phyloP scores from a whole-genome alignment of 2,797 vertebrate species.

The Antennarius maculatus region DNA sequence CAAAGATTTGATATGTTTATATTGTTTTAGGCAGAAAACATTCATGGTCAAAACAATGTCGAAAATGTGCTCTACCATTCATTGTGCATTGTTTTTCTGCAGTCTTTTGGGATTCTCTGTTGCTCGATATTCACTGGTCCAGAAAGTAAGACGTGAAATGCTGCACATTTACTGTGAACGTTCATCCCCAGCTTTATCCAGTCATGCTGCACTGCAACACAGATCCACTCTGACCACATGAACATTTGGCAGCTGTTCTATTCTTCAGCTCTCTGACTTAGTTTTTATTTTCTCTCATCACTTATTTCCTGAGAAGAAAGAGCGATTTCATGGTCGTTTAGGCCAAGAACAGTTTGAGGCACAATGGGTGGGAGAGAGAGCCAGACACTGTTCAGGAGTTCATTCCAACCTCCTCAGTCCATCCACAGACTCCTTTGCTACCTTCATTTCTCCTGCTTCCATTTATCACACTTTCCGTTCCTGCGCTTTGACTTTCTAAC shows the following conservation, averaged over 20 bases:
- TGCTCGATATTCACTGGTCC: constrained; percentile 24
- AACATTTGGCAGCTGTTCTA: constrained; percentile 30
- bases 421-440: constrained; percentile 6
- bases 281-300: constrained; percentile 61
- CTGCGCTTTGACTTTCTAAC: constrained; percentile 19
- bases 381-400: constrained; percentile 43
- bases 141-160: constrained; percentile 27
- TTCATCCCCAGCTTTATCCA: constrained; percentile 32
- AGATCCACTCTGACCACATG: constrained; percentile 46
- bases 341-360: constrained; percentile 31
- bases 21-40: constrained; percentile 50
- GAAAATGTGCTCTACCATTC: constrained; percentile 4
- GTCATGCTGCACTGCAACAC: constrained; percentile 31
- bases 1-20: constrained; percentile 38
- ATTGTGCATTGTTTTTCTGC: neutral
- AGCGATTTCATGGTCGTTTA: constrained; percentile 66
- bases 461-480: neutral
- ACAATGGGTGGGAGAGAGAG: constrained; percentile 30
- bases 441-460: constrained; percentile 9
- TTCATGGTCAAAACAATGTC: constrained; percentile 50
- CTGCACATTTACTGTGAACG: constrained; percentile 19
- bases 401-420: constrained; percentile 18
- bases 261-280: constrained; percentile 41
- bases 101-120: neutral
- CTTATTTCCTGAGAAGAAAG: constrained; percentile 70